Base-by-base conservation (phyloP, 2,113 vertebrate genomes). In the Sinosuthora webbiana region DNA sequence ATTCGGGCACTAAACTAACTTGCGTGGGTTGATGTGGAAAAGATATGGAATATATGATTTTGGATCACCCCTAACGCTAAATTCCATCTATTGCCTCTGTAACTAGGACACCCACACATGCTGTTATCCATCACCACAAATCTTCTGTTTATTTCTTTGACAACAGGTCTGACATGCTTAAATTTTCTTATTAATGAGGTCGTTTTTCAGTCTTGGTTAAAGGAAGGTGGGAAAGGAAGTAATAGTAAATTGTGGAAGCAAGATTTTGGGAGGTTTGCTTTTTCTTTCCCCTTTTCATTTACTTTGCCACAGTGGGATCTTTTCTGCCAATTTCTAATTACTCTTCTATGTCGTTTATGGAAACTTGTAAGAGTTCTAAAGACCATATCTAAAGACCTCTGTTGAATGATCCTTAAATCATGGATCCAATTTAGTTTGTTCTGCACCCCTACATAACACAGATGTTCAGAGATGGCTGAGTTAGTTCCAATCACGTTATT, bases 1-100 rank as follows among this genome's bases (percentile, higher is more conserved):
- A 39, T 39, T 33, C 4, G 8, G 10, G 18, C 55, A 27, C 45
- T 69, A 23, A 45, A 15, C 22, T 39, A 37, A 39, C 12, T 69
- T 45, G 10, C 0, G 1, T 8, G 5, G 13, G 23, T 62, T 21
- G 11, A 19, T 1, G 10, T 37, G 33, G 33, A 28, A 18, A 45
- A 69, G 22, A 60, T 28, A 45, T 0, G 6, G 8, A 45, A 49
- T 53, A 15, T 23, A 19, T 15, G 33, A 25, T 19, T 87, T 60
- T 53, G 33, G 6, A 15, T 53, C 55, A 60, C 12, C 15, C 33
- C 18, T 77, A 60, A 28, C 0, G 2, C 39, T 52, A 19, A 53
- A 62, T n/a, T 77, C 39, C 22, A 27, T 8, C 47, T 53, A 27
- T 45, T 62, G n/a, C 8, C 4, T 52, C 55, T 45, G 15, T 60